Conservation (phyloP, 2,797 vertebrate species). For the Craterocephalus amniculus region DNA sequence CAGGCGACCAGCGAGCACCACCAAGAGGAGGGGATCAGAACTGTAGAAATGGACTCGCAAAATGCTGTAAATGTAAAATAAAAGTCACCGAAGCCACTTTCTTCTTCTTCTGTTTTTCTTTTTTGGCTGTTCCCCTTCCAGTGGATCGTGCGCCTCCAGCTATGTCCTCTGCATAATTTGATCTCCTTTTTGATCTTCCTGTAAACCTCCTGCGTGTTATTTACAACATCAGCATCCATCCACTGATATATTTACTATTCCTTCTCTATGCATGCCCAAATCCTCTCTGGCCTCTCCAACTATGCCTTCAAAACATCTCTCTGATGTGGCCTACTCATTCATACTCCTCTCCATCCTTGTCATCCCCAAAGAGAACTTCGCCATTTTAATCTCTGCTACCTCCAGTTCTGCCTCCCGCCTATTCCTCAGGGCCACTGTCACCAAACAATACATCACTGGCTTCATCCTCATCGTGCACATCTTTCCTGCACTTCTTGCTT, state of each 20-base stretch:
- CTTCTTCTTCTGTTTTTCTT: background rate
- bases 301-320: too few species aligned
- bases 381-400: too few species aligned
- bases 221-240: background rate
- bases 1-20: slow-evolving; percentile 53
- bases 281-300: too few species aligned
- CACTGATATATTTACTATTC: too few species aligned
- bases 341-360: background rate
- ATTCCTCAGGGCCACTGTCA: background rate
- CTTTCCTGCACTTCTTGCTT: background rate
- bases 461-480: background rate
- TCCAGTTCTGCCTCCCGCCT: background rate
- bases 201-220: background rate
- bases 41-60: slow-evolving; percentile 1
- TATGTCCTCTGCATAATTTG: background rate
- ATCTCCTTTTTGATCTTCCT: background rate
- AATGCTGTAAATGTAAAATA: slow-evolving; percentile 15
- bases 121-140: too few species aligned
- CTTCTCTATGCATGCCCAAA: too few species aligned
- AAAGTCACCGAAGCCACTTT: slow-evolving; percentile 32
- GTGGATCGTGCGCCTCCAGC: too few species aligned
- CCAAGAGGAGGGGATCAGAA: slow-evolving; percentile 62
- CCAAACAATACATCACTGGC: background rate
- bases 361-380: too few species aligned
- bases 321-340: too few species aligned